phyloP scores from a whole-genome alignment of 2,888 invertebrate genomes.

The Andrena trimmerana region DNA sequence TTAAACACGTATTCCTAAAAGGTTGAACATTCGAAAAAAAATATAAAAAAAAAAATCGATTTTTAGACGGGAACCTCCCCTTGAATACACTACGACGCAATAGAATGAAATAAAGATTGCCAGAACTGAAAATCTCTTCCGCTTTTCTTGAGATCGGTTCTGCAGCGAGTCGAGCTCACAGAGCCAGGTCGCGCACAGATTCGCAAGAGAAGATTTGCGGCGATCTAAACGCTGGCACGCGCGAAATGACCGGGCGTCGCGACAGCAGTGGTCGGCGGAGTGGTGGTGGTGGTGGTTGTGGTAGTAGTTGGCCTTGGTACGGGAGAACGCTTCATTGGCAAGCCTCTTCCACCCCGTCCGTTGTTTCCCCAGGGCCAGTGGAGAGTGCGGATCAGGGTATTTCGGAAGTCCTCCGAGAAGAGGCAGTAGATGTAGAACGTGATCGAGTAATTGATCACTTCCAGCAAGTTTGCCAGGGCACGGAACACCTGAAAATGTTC shows the following conservation, averaged over 20 bases:
- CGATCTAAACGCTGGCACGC: constrained; percentile 78
- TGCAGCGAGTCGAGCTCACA: not conserved
- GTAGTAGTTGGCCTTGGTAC: constrained; percentile 78
- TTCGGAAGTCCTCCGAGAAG: constrained; percentile 92
- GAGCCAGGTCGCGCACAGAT: not conserved
- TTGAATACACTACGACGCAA: too few species aligned
- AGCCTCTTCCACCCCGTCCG: constrained; percentile 66
- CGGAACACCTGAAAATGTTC: constrained; percentile 87
- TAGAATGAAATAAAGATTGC: too few species aligned
- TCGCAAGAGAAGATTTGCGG: not conserved
- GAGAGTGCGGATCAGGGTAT: constrained; percentile 89
- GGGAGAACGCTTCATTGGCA: constrained; percentile 77
- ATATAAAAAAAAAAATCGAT: too few species aligned
- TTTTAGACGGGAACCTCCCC: too few species aligned
- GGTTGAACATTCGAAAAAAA: too few species aligned
- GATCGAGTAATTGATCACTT: constrained; percentile 91
- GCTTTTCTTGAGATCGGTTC: not conserved
- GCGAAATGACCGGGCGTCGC: constrained; percentile 76
- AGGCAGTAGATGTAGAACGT: constrained; percentile 93
- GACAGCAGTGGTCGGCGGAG: constrained; percentile 77
- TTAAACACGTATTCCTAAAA: too few species aligned
- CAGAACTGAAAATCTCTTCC: too few species aligned
- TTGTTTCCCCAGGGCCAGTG: constrained; percentile 86
- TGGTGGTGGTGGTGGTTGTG: constrained; percentile 77
- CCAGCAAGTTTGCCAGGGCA: constrained; percentile 90